phyloP scores from a whole-genome alignment of 2,113 vertebrate genomes.

The Actinemys pallida region DNA sequence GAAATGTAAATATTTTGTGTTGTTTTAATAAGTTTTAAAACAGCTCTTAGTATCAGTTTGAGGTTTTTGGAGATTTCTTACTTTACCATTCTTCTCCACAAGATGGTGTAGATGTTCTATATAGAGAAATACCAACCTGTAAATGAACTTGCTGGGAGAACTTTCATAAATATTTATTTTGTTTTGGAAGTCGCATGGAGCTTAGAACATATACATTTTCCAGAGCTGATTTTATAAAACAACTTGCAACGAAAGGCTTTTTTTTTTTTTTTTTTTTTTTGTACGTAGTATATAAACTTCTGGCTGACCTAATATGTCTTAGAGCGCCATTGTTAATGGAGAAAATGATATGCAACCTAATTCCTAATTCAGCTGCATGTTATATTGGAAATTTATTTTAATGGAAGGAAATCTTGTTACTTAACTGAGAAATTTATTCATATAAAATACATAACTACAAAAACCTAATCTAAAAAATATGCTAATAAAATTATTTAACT shows the following conservation, averaged over 20 bases:
- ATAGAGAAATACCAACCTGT: neutral
- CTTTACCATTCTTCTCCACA: conserved; percentile 67
- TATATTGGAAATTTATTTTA: neutral
- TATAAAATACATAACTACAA: accelerated
- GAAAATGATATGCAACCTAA: neutral
- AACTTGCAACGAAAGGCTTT: neutral
- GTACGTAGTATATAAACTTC: neutral
- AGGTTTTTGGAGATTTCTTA: conserved; percentile 33
- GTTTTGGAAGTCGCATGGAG: neutral
- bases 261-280: too few relatives aligned
- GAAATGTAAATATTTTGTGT: neutral
- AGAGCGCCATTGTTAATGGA: neutral
- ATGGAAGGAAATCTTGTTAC: neutral
- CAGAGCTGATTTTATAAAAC: conserved; percentile 16
- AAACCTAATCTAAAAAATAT: neutral
- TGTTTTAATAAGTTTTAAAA: neutral
- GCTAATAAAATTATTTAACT: neutral
- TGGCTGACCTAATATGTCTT: neutral
- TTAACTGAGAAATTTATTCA: neutral
- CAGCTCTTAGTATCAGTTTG: neutral
- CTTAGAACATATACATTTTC: neutral
- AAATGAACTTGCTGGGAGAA: neutral
- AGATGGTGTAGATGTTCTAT: conserved; percentile 69
- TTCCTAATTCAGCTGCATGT: neutral
- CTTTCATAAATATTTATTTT: neutral